Percentiles rank a stretch among this genome's conserved stretches.
Evolutionary conservation across 1,140 invertebrate species (phyloP).

Genomic region (Hyphantria cunea): DNA sequence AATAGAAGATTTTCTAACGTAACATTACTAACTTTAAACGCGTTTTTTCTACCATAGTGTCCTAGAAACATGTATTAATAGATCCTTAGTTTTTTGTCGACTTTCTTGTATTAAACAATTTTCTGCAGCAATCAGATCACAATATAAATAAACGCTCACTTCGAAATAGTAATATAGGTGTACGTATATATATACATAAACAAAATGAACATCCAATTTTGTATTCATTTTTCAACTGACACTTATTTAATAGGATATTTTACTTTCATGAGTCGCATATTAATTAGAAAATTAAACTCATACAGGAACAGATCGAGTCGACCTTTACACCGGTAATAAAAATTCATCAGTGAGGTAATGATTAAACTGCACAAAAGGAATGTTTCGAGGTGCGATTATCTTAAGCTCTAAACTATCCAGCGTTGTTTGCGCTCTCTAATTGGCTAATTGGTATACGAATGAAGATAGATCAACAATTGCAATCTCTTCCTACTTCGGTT

Average conservation of each 20-base stretch:
- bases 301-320: slow-evolving; percentile 25
- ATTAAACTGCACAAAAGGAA: slow-evolving; percentile 44
- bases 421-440: slow-evolving; percentile 71
- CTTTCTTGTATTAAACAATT: background rate
- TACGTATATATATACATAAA: slow-evolving; percentile 36
- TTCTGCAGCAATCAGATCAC: background rate
- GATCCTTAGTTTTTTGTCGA: too few relatives aligned
- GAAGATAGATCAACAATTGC: slow-evolving; percentile 63
- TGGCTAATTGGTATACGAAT: slow-evolving; percentile 77
- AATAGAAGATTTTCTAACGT: too few relatives aligned
- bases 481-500: slow-evolving; percentile 66
- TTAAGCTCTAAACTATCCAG: slow-evolving; percentile 33
- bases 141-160: background rate
- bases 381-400: slow-evolving; percentile 55
- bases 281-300: slow-evolving; percentile 39
- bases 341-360: slow-evolving; percentile 17
- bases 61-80: too few relatives aligned
- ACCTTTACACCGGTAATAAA: slow-evolving; percentile 22
- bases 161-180: slow-evolving; percentile 3
- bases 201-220: slow-evolving; percentile 43
- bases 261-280: slow-evolving; percentile 34
- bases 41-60: too few relatives aligned
- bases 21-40: too few relatives aligned
- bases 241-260: slow-evolving; percentile 41
- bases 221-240: slow-evolving; percentile 38